These are phyloP conservation scores for Petrolisthes cinctipes DNA, from an alignment of 2,888 invertebrate genomes.

Conservation along the genomic window DNA sequence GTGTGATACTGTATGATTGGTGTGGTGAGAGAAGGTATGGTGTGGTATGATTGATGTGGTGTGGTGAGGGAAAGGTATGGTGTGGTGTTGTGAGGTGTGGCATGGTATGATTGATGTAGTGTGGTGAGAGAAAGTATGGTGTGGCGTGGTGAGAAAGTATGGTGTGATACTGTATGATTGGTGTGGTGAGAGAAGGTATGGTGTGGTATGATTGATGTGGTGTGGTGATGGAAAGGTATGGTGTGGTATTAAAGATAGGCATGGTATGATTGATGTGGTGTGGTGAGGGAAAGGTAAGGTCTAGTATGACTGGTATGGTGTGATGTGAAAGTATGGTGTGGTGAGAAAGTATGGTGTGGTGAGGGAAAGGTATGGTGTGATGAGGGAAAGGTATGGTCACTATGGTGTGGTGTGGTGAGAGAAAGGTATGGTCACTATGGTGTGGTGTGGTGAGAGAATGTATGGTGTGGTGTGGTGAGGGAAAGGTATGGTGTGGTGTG, in stretches of 20 bases:
- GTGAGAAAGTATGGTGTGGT: background rate
- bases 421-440: background rate
- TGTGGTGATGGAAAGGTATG: background rate
- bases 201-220: too few relatives aligned
- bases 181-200: background rate
- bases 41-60: background rate
- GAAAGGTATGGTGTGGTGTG: background rate
- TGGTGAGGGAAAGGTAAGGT: too few relatives aligned
- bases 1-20: background rate
- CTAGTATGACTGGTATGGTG: too few relatives aligned
- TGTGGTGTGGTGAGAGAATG: background rate
- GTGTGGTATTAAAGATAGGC: too few relatives aligned
- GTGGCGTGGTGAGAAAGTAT: background rate
- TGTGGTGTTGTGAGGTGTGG: background rate
- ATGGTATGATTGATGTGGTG: too few relatives aligned
- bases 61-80: background rate
- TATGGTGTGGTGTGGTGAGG: background rate
- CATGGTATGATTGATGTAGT: background rate
- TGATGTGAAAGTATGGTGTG: too few relatives aligned
- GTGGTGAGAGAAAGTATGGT: background rate
- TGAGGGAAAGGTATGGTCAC: background rate
- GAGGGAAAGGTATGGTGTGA: background rate
- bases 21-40: background rate
- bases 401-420: background rate
- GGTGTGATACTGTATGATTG: too few relatives aligned